Base-by-base conservation (phyloP, 2,888 invertebrate species). In the Dasypolia templi region DNA sequence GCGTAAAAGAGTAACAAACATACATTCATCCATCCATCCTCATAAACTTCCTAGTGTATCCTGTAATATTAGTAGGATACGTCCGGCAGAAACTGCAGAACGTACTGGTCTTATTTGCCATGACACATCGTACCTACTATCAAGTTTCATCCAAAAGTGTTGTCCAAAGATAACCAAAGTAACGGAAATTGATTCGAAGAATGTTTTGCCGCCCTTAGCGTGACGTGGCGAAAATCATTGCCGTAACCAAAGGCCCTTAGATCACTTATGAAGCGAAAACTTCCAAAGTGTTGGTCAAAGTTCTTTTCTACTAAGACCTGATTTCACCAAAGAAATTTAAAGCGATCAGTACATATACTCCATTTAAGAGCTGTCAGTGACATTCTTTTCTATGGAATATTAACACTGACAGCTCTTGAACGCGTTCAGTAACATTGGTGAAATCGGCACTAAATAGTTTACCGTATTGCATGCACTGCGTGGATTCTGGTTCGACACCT, bases 401-500 rank as follows among this genome's bases (percentile, higher is more conserved):
- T n/a, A n/a, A n/a, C n/a, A n/a, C n/a, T n/a, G n/a, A n/a, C n/a
- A n/a, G n/a, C n/a, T n/a, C n/a, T n/a, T n/a, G n/a, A n/a, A n/a
- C n/a, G n/a, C n/a, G n/a, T n/a, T n/a, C n/a, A n/a, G n/a, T n/a
- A n/a, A n/a, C n/a, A n/a, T n/a, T n/a, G n/a, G n/a, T n/a, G n/a
- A n/a, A n/a, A n/a, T n/a, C n/a, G n/a, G n/a, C n/a, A n/a, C n/a
- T 56, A 35, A 51, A 55, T 63, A 59, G 26, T 73, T 69, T 44
- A 62, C 35, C 22, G 42, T 67, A n/a, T 32, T 26, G 35, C 53
- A 53, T 63, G 65, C 66, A 73, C 69, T 56, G 14, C 7, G 22
- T 29, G 39, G 26, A 70, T 77, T 67, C 65, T 78, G 46, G 53
- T 68, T 67, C 63, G 39, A 72, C 55, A 78, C 55, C 59, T 51